Evolutionary conservation across 2,113 vertebrate genomes (phyloP), one percentile per base, ranked within the genome.

Genomic region (Choloepus hoffmanni): DNA sequence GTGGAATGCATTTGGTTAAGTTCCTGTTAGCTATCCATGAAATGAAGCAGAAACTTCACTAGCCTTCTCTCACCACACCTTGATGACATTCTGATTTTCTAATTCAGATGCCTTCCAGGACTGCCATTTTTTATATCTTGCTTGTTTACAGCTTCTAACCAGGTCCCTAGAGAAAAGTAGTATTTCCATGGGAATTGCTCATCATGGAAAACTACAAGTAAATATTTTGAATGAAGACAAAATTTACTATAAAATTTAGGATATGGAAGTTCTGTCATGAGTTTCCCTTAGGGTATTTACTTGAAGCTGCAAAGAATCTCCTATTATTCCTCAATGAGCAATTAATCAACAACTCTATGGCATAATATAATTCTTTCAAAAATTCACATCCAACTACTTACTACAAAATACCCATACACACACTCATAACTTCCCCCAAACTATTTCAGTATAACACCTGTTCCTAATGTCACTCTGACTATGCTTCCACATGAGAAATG

Each of bases 281-380:
- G 76, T 83, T 81, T 92, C 16, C 76, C 43, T 90, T 87, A 62
- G 28, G 62, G 62, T 89, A 43, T 28, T 48, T 85, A 85, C 14
- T 45, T 70, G 40, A 90, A 83, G 8, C 65, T 87, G 9, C 14
- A 79, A 95, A 36, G 6, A 74, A 74, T 90, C 16, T 90, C 73
- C 73, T 86, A 63, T n/a, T 19, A 11, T 76, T 79, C 30, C 50
- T 26, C 55, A 90, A 68, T 68, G 65, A 92, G 33, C 45, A 26
- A 73, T 85, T 15, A 48, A 77, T 70, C 26, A 72, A 55, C 48
- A 50, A 18, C 67, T 60, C 85, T 82, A 67, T 55, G 16, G 33
- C 23, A 50, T 89, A 86, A 91, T 67, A 45, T 60, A 89, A 94
- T 84, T 58, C 18, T 58, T 58, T 78, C 70, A 92, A 74, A 90